Conservation (phyloP, 2,888 invertebrate genomes). For the Temnothorax rugatulus region DNA sequence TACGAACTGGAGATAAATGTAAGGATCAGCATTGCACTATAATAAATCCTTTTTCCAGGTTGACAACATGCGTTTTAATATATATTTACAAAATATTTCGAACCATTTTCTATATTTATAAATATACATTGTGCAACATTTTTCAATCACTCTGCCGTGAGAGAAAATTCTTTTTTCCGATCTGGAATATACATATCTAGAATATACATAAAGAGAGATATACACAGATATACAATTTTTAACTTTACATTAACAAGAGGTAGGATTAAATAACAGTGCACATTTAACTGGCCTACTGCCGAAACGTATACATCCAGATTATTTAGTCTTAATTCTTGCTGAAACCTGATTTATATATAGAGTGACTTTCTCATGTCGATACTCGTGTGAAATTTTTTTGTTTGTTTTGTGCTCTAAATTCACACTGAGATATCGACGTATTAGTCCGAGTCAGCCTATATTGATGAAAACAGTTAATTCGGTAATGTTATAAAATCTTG, state of each 20-base stretch:
- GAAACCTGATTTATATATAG: constrained; percentile 1
- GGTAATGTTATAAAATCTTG: background rate
- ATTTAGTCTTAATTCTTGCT: background rate
- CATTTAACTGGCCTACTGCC: background rate
- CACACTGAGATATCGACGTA: background rate
- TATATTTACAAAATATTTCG: constrained; percentile 39
- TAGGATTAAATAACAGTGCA: constrained; percentile 20
- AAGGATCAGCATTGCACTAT: constrained; percentile 14
- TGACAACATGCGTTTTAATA: constrained; percentile 44
- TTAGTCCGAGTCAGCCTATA: background rate
- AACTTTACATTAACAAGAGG: background rate
- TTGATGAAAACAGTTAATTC: background rate
- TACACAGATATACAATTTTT: constrained; percentile 18
- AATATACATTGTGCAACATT: constrained; percentile 20
- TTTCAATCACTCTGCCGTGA: background rate
- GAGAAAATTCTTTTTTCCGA: background rate
- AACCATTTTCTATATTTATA: constrained; percentile 23
- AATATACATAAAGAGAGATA: constrained; percentile 6
- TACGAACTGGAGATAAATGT: background rate
- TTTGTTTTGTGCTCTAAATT: background rate
- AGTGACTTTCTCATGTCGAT: background rate
- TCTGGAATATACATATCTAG: background rate
- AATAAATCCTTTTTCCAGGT: constrained; percentile 13
- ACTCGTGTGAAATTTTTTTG: background rate
- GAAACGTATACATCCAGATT: background rate